Evolutionary conservation across 2,113 vertebrate species (phyloP).

Genomic region (Aleadryas rufinucha): DNA sequence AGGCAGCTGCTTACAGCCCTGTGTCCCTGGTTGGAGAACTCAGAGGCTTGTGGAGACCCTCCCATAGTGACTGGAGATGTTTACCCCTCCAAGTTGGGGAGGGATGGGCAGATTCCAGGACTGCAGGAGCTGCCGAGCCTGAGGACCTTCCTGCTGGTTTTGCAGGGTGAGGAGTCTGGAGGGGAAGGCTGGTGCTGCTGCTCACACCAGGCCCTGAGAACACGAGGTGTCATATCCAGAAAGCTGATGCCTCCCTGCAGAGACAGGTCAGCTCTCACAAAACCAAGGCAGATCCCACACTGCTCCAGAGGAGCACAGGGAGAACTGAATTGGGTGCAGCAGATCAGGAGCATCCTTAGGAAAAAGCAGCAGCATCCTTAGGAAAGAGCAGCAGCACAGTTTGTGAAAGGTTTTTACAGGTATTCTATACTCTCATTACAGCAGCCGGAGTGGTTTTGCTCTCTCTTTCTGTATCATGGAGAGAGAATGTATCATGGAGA

Average conservation of each 20-base stretch:
- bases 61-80: fast-evolving
- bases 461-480: too few species aligned
- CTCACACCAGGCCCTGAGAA: neutral
- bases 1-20: neutral
- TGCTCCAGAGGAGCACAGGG: neutral
- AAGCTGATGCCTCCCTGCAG: neutral
- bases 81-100: neutral
- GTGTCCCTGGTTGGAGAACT: too few species aligned
- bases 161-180: neutral
- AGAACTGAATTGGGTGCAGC: fast-evolving
- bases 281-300: fast-evolving
- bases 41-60: neutral
- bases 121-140: neutral
- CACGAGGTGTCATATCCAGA: fast-evolving
- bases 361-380: neutral
- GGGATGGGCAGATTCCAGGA: neutral
- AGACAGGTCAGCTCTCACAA: neutral
- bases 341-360: neutral
- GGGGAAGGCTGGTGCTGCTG: neutral
- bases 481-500: neutral
- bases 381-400: neutral
- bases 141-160: neutral
- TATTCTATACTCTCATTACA: neutral
- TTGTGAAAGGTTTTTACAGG: neutral
- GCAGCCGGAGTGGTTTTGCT: fast-evolving